Evolutionary conservation across 2,888 invertebrate genomes (phyloP).

Genomic region (Lysandra coridon): DNA sequence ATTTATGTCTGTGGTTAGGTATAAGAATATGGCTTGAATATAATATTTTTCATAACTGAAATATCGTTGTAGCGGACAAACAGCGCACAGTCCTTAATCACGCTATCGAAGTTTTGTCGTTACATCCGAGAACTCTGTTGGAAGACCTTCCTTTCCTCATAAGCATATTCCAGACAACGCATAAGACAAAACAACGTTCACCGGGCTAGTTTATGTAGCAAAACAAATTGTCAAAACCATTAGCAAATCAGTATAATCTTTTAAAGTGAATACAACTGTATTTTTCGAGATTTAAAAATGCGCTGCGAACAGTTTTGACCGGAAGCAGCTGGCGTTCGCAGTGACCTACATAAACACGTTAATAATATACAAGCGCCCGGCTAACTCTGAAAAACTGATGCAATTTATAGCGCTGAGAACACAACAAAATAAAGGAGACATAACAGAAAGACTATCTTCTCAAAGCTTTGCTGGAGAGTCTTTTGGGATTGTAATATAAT

Average conservation of each 20-base stretch:
- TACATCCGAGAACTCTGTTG: too few species aligned
- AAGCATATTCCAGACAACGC: too few species aligned
- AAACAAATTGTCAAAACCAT: neutral
- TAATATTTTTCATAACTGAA: too few species aligned
- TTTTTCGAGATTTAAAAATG: neutral
- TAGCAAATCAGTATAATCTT: neutral
- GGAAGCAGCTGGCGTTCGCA: neutral
- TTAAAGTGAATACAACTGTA: neutral
- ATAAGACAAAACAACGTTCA: too few species aligned
- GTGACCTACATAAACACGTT: conserved; percentile 6
- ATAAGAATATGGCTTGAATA: too few species aligned
- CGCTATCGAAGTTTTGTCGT: too few species aligned
- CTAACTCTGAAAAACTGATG: conserved; percentile 16
- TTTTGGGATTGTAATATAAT: neutral
- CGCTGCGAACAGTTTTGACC: neutral
- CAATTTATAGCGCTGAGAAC: neutral
- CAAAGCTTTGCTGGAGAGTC: neutral
- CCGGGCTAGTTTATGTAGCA: too few species aligned
- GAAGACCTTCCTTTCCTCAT: too few species aligned
- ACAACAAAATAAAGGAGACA: neutral
- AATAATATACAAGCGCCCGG: conserved; percentile 14
- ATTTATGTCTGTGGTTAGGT: too few species aligned
- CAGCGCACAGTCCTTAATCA: too few species aligned
- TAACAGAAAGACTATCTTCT: neutral
- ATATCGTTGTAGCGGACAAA: too few species aligned